Conservation (phyloP, 2,888 invertebrate species). For the Melieria crassipennis region DNA sequence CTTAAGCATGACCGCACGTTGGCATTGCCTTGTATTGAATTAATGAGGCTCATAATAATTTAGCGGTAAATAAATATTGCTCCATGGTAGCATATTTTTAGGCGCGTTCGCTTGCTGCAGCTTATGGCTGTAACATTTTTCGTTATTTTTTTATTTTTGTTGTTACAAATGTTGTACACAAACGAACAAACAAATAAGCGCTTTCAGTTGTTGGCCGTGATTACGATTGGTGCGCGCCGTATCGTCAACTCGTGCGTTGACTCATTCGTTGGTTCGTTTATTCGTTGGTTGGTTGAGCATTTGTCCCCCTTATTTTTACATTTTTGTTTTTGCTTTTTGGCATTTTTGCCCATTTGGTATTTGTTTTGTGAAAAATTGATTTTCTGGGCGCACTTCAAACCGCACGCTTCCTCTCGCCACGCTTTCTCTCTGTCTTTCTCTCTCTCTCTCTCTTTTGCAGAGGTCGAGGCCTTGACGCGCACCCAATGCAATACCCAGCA, state of each 20-base stretch:
- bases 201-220: slow-evolving; percentile 3
- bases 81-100: not conserved
- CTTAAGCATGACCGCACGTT: slow-evolving; percentile 3
- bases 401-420: not conserved
- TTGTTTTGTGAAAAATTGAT: no score
- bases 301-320: no score
- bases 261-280: slow-evolving; percentile 1
- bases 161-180: not conserved
- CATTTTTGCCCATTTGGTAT: no score
- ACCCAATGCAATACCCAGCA: not conserved
- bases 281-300: not conserved
- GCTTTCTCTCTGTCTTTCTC: not conserved
- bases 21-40: slow-evolving; percentile 37
- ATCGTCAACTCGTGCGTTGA: slow-evolving; percentile 4
- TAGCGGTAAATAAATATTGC: slow-evolving; percentile 37
- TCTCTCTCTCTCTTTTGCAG: not conserved
- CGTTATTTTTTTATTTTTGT: not conserved
- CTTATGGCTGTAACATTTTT: slow-evolving; percentile 25
- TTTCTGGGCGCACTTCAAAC: no score
- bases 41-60: slow-evolving; percentile 54
- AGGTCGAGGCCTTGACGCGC: not conserved
- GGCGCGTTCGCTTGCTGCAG: no score
- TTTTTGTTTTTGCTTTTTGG: no score
- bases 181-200: not conserved
- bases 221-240: slow-evolving; percentile 7